Evolutionary conservation across 2,113 vertebrate genomes (phyloP).

Genomic region (Scolopax mira): DNA sequence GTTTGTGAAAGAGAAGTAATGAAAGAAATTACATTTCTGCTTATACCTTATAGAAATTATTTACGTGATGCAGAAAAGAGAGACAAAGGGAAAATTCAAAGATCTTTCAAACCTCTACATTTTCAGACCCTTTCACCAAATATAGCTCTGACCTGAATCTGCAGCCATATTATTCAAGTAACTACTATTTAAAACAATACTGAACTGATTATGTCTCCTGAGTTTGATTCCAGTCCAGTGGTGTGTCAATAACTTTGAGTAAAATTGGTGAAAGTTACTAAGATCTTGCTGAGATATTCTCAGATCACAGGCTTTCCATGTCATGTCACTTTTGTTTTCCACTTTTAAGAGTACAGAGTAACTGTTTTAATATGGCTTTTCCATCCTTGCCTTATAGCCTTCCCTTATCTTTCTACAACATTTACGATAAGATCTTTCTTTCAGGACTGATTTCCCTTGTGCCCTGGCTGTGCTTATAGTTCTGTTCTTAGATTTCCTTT

Average conservation of each 20-base stretch:
- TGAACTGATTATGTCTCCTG: not conserved
- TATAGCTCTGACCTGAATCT: not conserved
- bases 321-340: not conserved
- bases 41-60: not conserved
- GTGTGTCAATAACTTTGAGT: not conserved
- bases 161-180: not conserved
- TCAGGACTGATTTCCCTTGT: not conserved
- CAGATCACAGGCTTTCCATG: not conserved
- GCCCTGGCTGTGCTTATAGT: not conserved
- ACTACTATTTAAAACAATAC: not conserved
- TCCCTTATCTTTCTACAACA: not conserved
- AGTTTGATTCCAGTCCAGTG: not conserved
- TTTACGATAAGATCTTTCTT: not conserved
- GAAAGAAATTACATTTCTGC: not conserved
- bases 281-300: not conserved
- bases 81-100: not conserved
- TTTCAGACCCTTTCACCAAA: not conserved
- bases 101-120: not conserved
- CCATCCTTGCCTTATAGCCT: not conserved
- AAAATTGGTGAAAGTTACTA: not conserved
- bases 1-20: not conserved
- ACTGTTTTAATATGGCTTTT: not conserved
- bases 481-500: not conserved
- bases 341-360: not conserved
- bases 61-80: not conserved